phyloP scores from a whole-genome alignment of 2,113 vertebrate species.

The Aegypius monachus region DNA sequence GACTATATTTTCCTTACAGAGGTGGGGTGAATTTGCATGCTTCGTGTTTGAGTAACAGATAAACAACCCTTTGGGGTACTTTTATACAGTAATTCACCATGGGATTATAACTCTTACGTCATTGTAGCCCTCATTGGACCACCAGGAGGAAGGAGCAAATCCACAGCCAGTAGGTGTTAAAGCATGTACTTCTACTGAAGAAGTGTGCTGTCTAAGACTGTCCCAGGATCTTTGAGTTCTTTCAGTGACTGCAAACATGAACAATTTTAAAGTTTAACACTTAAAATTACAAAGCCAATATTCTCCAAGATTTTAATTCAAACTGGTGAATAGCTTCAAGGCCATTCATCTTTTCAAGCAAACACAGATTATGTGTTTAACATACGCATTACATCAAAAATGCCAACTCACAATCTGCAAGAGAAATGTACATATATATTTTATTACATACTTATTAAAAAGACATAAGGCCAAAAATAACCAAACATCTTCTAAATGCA shows the following conservation, averaged over 20 bases:
- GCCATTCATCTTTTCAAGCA: background rate
- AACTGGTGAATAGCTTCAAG: background rate
- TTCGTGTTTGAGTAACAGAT: background rate
- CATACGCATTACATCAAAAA: background rate
- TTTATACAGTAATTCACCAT: background rate
- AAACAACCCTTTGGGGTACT: background rate
- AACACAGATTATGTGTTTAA: background rate
- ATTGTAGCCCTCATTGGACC: background rate
- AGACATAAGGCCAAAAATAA: background rate
- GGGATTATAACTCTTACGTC: background rate
- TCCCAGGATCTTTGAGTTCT: background rate
- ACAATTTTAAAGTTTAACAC: background rate
- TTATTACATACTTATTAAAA: background rate
- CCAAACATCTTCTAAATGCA: background rate
- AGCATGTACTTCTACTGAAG: background rate
- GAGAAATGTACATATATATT: background rate
- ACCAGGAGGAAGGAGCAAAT: background rate
- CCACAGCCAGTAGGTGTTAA: background rate
- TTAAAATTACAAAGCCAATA: background rate
- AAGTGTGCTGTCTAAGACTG: background rate
- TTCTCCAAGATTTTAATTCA: background rate
- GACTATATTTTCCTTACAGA: background rate
- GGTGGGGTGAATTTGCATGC: background rate
- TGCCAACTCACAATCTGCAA: background rate
- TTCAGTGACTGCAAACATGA: background rate